Percentiles rank a stretch among this genome's conserved stretches.
Evolutionary conservation across 2,888 invertebrate species (phyloP).

Genomic region (Thymelicus sylvestris): DNA sequence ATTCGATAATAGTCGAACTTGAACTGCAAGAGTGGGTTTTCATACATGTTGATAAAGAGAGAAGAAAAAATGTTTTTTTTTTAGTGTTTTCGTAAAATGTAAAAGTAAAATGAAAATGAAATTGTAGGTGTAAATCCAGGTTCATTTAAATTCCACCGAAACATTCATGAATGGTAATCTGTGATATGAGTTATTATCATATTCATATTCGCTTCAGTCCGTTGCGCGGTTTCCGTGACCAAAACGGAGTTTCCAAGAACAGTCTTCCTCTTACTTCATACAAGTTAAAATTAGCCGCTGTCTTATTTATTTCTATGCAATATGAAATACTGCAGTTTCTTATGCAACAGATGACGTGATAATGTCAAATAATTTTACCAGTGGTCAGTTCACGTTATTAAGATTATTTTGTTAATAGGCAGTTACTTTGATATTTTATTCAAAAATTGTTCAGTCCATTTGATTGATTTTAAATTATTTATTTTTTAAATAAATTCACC

Average conservation of each 20-base stretch:
- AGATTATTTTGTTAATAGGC: no score
- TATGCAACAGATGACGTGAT: no score
- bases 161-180: conserved; percentile 30
- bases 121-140: conserved; percentile 7
- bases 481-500: no score
- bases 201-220: conserved; percentile 28
- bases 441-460: no score
- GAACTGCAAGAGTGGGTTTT: no score
- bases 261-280: not conserved
- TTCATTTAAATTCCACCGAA: conserved; percentile 7
- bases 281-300: conserved; percentile 18
- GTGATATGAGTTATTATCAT: conserved; percentile 29
- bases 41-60: not conserved
- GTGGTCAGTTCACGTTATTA: no score
- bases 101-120: conserved; percentile 1
- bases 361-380: no score
- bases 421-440: no score
- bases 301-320: no score
- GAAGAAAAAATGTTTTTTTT: not conserved
- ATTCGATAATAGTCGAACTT: no score
- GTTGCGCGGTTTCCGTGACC: conserved; percentile 23
- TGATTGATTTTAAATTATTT: no score
- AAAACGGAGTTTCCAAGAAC: conserved; percentile 31
- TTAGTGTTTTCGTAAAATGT: not conserved
- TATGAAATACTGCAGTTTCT: no score